Base-by-base conservation (phyloP, 2,113 vertebrate genomes). In the Scalopus aquaticus region DNA sequence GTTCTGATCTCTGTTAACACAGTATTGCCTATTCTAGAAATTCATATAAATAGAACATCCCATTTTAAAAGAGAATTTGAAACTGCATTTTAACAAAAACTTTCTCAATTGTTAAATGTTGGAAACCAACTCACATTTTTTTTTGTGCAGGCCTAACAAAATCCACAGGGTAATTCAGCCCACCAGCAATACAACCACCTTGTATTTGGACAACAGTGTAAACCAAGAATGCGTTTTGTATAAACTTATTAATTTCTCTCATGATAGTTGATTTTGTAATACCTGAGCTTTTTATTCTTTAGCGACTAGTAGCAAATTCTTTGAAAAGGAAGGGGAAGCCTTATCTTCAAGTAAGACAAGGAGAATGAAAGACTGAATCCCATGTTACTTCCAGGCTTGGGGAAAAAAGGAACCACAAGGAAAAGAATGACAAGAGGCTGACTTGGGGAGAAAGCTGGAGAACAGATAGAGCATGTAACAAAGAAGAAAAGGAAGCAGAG, bases 21-120 rank as follows among this genome's bases (percentile, higher is more conserved):
- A 72, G 15, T 77, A 85, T 51, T 85, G 51, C 20, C 54, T 60
- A 49, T 65, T 78, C 60, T 73, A n/a, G 11, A 85, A 69, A 26
- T 77, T 72, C 17, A 46, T n/a, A 56, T 20, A 80, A 80, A 86
- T 9, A 85, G 42, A 80, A 56, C 28, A 54, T 64, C 13, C 20
- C 74, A 24, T 58, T 93, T 80, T 84, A 19, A 88, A 94, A 42
- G 37, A 88, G 49, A 91, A 84, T 16, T 51, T 76, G 28, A 79
- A 88, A 49, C 5, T 62, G n/a, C 19, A 70, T 64, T 76, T 89
- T 85, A 64, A 51, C 13, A 65, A 80, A 67, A 73, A 54, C 26
- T 37, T 87, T 44, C 26, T 79, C n/a, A 64, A 65, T 15, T 46
- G 79, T 82, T 44, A 58, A 58, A 60, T 90, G 49, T 65, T 35